Evolutionary conservation across 2,888 invertebrate species (phyloP), one percentile per base, ranked within the genome.

Genomic region (Phania funesta): DNA sequence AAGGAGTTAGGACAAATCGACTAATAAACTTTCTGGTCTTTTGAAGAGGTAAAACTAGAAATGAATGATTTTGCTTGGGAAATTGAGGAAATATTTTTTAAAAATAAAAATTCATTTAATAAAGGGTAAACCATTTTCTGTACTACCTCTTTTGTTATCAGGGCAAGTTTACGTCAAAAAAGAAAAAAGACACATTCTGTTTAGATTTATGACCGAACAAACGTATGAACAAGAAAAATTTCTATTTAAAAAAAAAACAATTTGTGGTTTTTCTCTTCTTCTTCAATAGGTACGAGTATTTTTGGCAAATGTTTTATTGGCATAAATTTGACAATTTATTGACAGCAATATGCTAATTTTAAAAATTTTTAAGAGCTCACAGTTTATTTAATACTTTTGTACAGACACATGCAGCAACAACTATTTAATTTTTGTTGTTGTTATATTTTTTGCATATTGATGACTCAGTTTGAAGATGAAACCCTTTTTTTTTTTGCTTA

Each of bases 271-370:
- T 41, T 22, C 7, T 22, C 48, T 24, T 22, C 41, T 18, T 11
- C 8, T 64, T 38, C 4, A 24, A 35, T 65, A 41, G 56, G 26
- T 32, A n/a, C 5, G 11, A 52, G 44, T 76, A 46, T 60, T 79
- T 83, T 80, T 83, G 82, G 75, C 70, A 85, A 83, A 80, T 65
- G 75, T 75, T 83, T 77, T 67, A 81, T 77, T 83, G 79, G 83
- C 87, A 87, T 87, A 87, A 87, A 87, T 88, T 87, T 88, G 87
- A 87, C 88, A 88, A 87, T 87, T 88, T 88, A 88, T 87, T 86
- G 88, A 87, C 87, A 87, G 86, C 86, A 73, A 83, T 83, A 80
- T 71, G 83, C 82, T 82, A 82, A 78, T 82, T 78, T 82, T 78
- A 82, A 82, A 74, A n/a, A 77, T 78, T 75, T 78, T 65, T 74